phyloP scores from a whole-genome alignment of 2,888 invertebrate species.

The Acanthosepion lycidas region DNA sequence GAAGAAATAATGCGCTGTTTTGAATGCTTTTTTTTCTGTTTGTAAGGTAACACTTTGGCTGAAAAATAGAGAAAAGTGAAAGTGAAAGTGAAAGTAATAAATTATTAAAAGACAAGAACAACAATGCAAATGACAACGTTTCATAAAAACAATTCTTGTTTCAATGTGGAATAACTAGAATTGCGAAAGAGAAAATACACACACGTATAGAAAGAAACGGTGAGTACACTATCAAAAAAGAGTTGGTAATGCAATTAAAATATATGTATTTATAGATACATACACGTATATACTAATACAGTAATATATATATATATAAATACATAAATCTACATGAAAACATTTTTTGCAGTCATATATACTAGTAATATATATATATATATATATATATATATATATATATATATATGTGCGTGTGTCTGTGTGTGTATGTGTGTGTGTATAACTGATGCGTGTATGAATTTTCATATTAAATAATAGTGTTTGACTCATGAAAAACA shows the following conservation, averaged over 20 bases:
- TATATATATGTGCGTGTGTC: background rate
- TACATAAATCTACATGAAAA: background rate
- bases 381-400: background rate
- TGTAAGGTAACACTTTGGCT: background rate
- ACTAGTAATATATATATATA: background rate
- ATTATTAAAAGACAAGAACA: background rate
- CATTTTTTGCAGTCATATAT: background rate
- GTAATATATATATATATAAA: background rate
- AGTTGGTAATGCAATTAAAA: background rate
- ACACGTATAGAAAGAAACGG: background rate
- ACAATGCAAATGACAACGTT: background rate
- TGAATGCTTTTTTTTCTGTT: background rate
- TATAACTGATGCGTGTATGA: background rate
- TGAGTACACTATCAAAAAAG: background rate
- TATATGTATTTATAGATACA: background rate
- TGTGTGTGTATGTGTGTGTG: background rate
- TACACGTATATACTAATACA: background rate
- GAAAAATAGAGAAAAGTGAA: background rate
- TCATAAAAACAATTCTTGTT: background rate
- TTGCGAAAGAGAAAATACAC: background rate
- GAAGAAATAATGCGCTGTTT: no score
- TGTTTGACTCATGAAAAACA: background rate
- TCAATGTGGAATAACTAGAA: slow-evolving; percentile 33
- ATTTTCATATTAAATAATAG: background rate
- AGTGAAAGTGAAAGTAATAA: background rate